Evolutionary conservation across 2,113 vertebrate genomes (phyloP).

Genomic region (Toxostoma redivivum): DNA sequence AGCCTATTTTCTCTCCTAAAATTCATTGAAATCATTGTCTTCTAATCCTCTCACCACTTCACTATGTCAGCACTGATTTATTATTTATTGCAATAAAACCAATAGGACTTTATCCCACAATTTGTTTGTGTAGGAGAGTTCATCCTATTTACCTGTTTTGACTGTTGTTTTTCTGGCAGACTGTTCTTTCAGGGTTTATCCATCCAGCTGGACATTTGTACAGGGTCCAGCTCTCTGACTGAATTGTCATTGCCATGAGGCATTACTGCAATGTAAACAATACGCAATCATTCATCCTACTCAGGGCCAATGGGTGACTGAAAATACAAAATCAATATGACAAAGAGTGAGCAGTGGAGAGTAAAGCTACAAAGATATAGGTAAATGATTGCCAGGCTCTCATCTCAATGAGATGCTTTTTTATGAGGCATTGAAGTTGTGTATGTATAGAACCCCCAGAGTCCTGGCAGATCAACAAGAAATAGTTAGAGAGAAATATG

Average conservation of each 20-base stretch:
- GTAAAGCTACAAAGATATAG: neutral
- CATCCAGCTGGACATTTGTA: neutral
- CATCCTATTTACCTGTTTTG: neutral
- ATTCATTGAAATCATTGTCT: neutral
- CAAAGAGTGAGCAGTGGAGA: neutral
- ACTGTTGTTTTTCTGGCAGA: neutral
- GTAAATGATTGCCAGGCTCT: neutral
- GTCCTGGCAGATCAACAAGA: neutral
- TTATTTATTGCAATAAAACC: neutral
- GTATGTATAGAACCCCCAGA: neutral
- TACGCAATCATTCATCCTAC: neutral
- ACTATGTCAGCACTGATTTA: neutral
- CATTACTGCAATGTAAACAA: neutral
- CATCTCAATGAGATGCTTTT: neutral
- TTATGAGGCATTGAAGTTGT: neutral
- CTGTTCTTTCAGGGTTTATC: neutral
- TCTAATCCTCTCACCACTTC: neutral
- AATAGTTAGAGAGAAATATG: conserved; percentile 13
- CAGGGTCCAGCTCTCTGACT: neutral
- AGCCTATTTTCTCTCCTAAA: neutral
- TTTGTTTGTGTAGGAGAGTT: neutral
- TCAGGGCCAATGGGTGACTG: neutral
- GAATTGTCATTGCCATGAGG: neutral
- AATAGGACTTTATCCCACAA: neutral
- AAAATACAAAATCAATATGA: conserved; percentile 11